Percentiles rank a stretch among this genome's conserved stretches.
These are phyloP conservation scores for Geococcyx californianus DNA, from an alignment of 2,113 vertebrate species.

Conservation along the genomic window DNA sequence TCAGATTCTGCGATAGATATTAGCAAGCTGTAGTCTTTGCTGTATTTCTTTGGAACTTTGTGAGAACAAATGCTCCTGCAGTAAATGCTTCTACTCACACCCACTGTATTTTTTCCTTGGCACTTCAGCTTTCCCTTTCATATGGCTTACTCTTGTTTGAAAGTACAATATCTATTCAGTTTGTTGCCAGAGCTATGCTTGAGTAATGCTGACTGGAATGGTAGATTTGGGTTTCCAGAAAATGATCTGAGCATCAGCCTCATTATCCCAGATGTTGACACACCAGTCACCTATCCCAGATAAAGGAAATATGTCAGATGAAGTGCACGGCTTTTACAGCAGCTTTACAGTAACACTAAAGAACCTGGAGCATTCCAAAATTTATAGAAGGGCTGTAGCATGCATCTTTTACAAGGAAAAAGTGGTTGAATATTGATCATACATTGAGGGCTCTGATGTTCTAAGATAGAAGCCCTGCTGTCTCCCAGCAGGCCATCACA, in stretches of 20 bases:
- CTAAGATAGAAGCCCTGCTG: background rate
- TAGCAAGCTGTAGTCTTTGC: background rate
- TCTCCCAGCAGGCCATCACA: background rate
- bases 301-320: background rate
- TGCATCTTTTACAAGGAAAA: background rate
- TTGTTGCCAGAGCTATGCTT: constrained; percentile 11
- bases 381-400: background rate
- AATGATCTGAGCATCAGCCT: constrained; percentile 5
- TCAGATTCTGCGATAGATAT: background rate
- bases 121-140: background rate
- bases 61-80: background rate
- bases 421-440: rapidly evolving
- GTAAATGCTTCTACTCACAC: background rate
- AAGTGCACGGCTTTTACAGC: rapidly evolving
- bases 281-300: background rate
- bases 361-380: background rate
- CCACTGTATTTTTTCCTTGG: background rate
- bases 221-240: background rate
- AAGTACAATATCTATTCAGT: background rate
- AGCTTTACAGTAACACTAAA: background rate
- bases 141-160: background rate
- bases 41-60: background rate
- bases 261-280: constrained; percentile 8
- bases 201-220: background rate
- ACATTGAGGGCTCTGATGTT: background rate